Conservation (phyloP, 2,113 vertebrate genomes). For the Phocoena phocoena region DNA sequence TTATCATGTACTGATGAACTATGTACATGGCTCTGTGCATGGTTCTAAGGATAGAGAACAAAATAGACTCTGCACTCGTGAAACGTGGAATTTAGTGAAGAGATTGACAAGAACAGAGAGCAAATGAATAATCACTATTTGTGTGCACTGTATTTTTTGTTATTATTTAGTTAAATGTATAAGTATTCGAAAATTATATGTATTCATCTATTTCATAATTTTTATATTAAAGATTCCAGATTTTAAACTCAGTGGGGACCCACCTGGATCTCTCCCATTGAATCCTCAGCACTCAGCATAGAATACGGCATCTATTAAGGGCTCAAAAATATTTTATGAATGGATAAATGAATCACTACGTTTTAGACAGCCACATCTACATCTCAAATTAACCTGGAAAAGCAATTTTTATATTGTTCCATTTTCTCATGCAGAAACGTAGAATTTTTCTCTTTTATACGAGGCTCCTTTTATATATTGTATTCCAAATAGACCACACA, state of each 20-base stretch:
- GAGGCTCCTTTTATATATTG: neutral
- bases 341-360: neutral
- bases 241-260: neutral
- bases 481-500: neutral
- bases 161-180: neutral
- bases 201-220: neutral
- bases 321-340: neutral
- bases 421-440: neutral
- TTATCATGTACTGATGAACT: neutral
- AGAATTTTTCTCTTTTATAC: neutral
- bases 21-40: neutral
- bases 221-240: neutral
- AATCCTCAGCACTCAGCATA: neutral
- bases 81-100: neutral
- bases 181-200: neutral
- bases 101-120: neutral
- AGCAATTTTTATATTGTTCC: neutral
- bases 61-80: neutral
- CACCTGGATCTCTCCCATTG: neutral
- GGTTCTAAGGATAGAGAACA: neutral
- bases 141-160: neutral
- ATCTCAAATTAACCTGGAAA: neutral
- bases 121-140: neutral
- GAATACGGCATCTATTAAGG: neutral
- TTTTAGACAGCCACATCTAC: neutral